Conservation (phyloP, 1,140 invertebrate genomes). For the Triops longicaudatus region DNA sequence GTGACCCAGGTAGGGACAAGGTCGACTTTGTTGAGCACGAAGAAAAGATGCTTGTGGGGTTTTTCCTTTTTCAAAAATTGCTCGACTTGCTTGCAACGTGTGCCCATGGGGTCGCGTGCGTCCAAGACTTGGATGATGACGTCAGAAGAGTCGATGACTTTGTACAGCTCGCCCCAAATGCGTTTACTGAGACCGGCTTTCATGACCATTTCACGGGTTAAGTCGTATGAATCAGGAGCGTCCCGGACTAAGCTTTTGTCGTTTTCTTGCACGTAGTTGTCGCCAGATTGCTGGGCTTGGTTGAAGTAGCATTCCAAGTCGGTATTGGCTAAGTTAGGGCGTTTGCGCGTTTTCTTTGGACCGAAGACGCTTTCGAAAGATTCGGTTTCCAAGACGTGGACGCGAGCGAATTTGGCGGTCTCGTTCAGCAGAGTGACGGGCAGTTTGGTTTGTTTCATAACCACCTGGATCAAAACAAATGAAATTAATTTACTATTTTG, state of each 20-base stretch:
- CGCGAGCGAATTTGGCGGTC: conserved; percentile 76
- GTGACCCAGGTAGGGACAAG: conserved; percentile 96
- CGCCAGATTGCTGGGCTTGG: conserved; percentile 55
- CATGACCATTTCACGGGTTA: conserved; percentile 53
- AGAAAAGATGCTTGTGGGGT: conserved; percentile 87
- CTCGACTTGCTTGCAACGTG: conserved; percentile 85
- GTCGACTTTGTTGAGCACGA: conserved; percentile 86
- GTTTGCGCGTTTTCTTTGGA: conserved; percentile 83
- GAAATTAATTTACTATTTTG: background rate
- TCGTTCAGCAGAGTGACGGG: conserved; percentile 93
- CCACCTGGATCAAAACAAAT: conserved; percentile 46
- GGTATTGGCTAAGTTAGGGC: conserved; percentile 65
- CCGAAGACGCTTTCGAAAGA: conserved; percentile 91
- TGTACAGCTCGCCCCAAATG: conserved; percentile 99
- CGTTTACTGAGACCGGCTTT: conserved; percentile 88
- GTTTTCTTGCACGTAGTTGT: conserved; percentile 67
- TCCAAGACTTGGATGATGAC: conserved; percentile 88
- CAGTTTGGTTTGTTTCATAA: conserved; percentile 92
- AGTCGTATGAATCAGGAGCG: conserved; percentile 61
- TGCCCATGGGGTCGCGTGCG: conserved; percentile 90
- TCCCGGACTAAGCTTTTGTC: conserved; percentile 73
- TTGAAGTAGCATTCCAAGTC: conserved; percentile 63
- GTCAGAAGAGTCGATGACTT: conserved; percentile 98
- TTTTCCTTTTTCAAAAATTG: conserved; percentile 83
- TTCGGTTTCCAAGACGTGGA: conserved; percentile 93